These are phyloP conservation scores for Ceratoteleas bidentatus DNA, from an alignment of 1,140 invertebrate genomes.

Conservation along the genomic window DNA sequence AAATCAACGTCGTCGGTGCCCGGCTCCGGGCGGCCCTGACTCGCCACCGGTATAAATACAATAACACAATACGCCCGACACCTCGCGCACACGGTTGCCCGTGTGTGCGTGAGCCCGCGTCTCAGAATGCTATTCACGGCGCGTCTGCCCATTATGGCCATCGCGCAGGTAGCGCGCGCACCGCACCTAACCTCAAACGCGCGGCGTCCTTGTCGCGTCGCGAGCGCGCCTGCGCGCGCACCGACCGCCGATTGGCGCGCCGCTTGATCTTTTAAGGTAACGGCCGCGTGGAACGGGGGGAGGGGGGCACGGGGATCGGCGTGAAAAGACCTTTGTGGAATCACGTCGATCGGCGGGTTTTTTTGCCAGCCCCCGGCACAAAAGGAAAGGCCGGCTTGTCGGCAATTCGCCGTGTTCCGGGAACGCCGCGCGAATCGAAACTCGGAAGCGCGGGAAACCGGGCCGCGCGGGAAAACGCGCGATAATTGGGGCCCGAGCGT, in stretches of 20 bases:
- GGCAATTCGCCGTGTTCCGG: slow-evolving; percentile 40
- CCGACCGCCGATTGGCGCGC: slow-evolving; percentile 24
- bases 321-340: slow-evolving; percentile 63
- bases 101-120: slow-evolving; percentile 1
- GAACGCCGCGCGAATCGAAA: slow-evolving; percentile 38
- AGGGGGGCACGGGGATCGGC: slow-evolving; percentile 42
- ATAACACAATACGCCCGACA: slow-evolving; percentile 64
- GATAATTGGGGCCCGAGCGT: slow-evolving; percentile 29
- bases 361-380: slow-evolving; percentile 36
- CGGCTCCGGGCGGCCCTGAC: slow-evolving; percentile 54
- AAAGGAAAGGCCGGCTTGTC: slow-evolving; percentile 54
- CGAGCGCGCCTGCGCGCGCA: slow-evolving; percentile 7
- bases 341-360: slow-evolving; percentile 55
- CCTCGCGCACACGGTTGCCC: slow-evolving; percentile 31
- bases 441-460: too few species aligned
- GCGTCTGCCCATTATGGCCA: slow-evolving; percentile 45
- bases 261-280: slow-evolving; percentile 40
- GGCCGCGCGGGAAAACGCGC: slow-evolving; percentile 26
- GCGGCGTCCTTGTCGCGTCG: too few species aligned
- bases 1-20: slow-evolving; percentile 17
- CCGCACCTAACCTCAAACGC: neutral
- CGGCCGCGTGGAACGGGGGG: slow-evolving; percentile 13
- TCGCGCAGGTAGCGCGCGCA: slow-evolving; percentile 36
- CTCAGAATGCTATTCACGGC: slow-evolving; percentile 56
- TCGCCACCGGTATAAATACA: slow-evolving; percentile 60